Percentiles rank a stretch among this genome's conserved stretches.
These are phyloP conservation scores for Acinonyx jubatus DNA, from an alignment of 2,113 vertebrate genomes.

Conservation along the genomic window DNA sequence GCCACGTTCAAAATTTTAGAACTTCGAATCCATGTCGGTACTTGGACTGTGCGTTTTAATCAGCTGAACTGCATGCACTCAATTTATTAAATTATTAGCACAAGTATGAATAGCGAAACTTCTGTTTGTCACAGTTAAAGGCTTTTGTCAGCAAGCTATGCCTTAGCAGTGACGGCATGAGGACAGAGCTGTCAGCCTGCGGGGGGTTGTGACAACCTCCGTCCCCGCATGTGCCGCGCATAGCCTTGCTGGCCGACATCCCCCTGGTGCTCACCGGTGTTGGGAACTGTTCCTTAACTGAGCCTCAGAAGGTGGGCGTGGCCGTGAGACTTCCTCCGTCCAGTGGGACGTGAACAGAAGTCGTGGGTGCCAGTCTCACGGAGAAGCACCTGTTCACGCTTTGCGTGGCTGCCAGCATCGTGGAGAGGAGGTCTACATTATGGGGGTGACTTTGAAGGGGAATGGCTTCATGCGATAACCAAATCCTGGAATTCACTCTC, in stretches of 20 bases:
- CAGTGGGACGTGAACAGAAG: too few species aligned
- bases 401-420: not conserved
- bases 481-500: not conserved
- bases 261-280: rapidly evolving
- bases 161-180: not conserved
- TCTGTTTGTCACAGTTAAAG: not conserved
- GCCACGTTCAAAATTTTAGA: not conserved
- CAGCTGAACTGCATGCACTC: not conserved
- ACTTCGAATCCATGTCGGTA: not conserved
- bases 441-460: not conserved
- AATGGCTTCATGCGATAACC: not conserved
- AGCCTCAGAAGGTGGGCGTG: too few species aligned
- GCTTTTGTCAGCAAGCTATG: too few species aligned
- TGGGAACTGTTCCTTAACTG: too few species aligned
- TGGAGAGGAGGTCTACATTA: not conserved
- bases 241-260: too few species aligned
- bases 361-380: rapidly evolving
- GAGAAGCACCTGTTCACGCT: rapidly evolving
- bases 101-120: not conserved
- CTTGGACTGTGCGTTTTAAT: not conserved
- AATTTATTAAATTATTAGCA: not conserved
- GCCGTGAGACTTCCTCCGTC: not conserved
- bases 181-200: rapidly evolving
- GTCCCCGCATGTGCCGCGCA: rapidly evolving
- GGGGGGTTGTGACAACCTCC: rapidly evolving